Conservation (phyloP, 2,888 invertebrate species). For the Dynastes hyllus region DNA sequence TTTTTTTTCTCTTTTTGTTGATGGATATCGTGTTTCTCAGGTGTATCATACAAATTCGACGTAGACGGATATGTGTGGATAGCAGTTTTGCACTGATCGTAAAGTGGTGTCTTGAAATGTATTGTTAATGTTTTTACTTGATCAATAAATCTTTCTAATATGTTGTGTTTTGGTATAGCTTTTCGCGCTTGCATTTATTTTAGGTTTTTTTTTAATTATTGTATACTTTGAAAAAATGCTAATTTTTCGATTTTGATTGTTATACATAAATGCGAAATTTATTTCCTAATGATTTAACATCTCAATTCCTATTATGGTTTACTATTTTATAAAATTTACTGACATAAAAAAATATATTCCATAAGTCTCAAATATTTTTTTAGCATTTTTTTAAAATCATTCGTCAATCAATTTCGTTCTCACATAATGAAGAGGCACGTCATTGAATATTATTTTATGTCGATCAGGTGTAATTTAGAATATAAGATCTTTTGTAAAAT, state of each 20-base stretch:
- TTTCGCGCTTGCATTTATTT: conserved; percentile 34
- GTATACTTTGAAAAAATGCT: conserved; percentile 25
- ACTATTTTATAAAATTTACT: background rate
- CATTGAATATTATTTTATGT: conserved; percentile 5
- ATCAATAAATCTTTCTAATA: conserved; percentile 37
- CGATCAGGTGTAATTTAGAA: conserved; percentile 27
- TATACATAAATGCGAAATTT: no score
- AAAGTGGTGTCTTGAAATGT: conserved; percentile 32
- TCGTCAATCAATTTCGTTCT: background rate
- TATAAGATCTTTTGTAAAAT: conserved; percentile 26
- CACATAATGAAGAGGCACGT: background rate
- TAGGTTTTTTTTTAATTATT: conserved; percentile 19
- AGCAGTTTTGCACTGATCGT: conserved; percentile 25
- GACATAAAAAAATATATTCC: background rate
- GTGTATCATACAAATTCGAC: conserved; percentile 15
- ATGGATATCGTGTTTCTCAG: conserved; percentile 21
- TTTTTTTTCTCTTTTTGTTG: conserved; percentile 11
- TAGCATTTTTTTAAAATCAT: background rate
- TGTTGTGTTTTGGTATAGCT: conserved; percentile 34
- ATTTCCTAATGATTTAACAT: background rate
- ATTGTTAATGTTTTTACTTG: conserved; percentile 43
- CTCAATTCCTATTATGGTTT: background rate
- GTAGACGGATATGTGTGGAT: conserved; percentile 6
- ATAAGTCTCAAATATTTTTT: background rate
- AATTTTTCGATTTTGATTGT: conserved; percentile 6